Evolutionary conservation across 2,888 invertebrate species (phyloP).

Genomic region (Abrostola tripartita): DNA sequence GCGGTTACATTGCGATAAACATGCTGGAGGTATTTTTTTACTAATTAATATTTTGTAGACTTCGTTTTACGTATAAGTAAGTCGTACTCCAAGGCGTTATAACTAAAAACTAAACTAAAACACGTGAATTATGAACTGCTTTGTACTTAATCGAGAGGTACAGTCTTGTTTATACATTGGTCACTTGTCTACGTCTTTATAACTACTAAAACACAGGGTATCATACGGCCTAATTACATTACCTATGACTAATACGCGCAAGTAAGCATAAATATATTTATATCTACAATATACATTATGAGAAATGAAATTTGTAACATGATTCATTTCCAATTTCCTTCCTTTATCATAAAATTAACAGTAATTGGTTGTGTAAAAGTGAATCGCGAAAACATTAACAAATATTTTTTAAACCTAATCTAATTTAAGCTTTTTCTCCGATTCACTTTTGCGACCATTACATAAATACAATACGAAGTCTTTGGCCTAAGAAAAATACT

Average conservation of each 20-base stretch:
- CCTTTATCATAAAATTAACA: constrained; percentile 27
- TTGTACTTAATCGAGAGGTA: constrained; percentile 82
- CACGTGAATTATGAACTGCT: constrained; percentile 58
- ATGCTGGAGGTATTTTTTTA: constrained; percentile 12
- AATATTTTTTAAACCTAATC: constrained; percentile 2
- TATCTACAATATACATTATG: constrained; percentile 50
- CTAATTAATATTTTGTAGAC: constrained; percentile 2
- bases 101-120: constrained; percentile 45
- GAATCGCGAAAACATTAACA: constrained; percentile 25
- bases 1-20: constrained; percentile 29
- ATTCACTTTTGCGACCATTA: constrained; percentile 38
- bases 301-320: constrained; percentile 15
- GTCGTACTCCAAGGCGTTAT: constrained; percentile 21
- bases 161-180: constrained; percentile 85
- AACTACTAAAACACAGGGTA: constrained; percentile 47
- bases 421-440: constrained; percentile 13
- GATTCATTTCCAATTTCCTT: constrained; percentile 6
- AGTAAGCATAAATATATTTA: constrained; percentile 42
- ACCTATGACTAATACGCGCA: constrained; percentile 46
- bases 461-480: constrained; percentile 53
- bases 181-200: constrained; percentile 68
- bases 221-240: constrained; percentile 36
- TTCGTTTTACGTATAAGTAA: constrained; percentile 10
- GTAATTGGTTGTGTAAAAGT: constrained; percentile 42
- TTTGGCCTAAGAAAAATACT: constrained; percentile 63